phyloP scores from a whole-genome alignment of 2,888 invertebrate genomes.

The Brachylomia viminalis region DNA sequence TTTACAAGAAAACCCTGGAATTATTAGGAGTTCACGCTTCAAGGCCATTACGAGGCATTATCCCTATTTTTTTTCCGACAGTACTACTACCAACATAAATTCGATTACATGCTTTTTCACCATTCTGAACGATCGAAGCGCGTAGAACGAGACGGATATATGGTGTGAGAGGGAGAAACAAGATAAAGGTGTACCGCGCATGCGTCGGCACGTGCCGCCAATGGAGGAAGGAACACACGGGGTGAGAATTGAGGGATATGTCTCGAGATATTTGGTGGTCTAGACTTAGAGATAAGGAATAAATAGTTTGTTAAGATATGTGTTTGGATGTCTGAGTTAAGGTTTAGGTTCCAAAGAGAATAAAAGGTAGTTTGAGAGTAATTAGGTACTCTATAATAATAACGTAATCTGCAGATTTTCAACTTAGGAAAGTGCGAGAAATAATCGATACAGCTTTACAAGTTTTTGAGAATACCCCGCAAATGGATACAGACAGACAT shows the following conservation, averaged over 20 bases:
- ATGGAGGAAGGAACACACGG: conserved; percentile 68
- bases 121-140: conserved; percentile 89
- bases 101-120: conserved; percentile 90
- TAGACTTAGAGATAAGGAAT: background rate
- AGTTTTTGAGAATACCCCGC: background rate
- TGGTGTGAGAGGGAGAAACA: conserved; percentile 72
- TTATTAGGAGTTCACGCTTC: conserved; percentile 63
- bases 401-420: background rate
- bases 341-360: background rate
- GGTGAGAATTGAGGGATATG: conserved; percentile 62
- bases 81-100: conserved; percentile 87
- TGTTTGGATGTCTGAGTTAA: background rate
- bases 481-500: fast-evolving
- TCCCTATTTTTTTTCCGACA: conserved; percentile 73
- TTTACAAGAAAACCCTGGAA: background rate
- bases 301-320: background rate
- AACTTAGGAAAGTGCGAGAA: background rate
- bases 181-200: conserved; percentile 75
- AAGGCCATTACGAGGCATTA: conserved; percentile 73
- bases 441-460: background rate
- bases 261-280: conserved; percentile 67
- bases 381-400: too few relatives aligned
- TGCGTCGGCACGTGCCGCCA: conserved; percentile 86
- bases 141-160: conserved; percentile 75
- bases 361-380: background rate